Percentiles rank a stretch among this genome's conserved stretches.
These are phyloP conservation scores for Carlito syrichta DNA, from an alignment of 2,113 vertebrate species.

Conservation along the genomic window DNA sequence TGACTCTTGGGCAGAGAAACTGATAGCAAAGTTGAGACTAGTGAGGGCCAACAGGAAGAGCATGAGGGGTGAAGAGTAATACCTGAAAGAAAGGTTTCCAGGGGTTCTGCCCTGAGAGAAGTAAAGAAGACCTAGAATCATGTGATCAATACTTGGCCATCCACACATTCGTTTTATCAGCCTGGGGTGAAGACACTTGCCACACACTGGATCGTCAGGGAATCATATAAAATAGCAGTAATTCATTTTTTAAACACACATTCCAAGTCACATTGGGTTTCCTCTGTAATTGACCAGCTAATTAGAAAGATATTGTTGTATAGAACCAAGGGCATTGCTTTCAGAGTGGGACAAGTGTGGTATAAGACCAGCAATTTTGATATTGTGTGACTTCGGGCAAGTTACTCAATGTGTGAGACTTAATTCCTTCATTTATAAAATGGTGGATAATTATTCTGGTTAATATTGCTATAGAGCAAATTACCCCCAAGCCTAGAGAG, in stretches of 20 bases:
- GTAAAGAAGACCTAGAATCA: background rate
- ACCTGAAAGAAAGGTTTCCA: background rate
- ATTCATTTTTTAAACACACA: background rate
- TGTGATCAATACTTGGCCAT: background rate
- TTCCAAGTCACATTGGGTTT: constrained; percentile 12
- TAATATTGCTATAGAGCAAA: background rate
- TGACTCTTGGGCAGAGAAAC: background rate
- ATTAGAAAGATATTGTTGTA: background rate
- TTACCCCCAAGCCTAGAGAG: background rate
- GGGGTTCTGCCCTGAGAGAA: background rate
- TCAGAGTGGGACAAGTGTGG: background rate
- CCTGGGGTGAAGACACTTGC: background rate
- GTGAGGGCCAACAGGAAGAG: background rate
- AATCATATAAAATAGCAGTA: background rate
- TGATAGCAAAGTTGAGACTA: background rate
- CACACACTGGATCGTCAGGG: background rate
- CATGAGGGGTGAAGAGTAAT: background rate
- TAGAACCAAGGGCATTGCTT: background rate
- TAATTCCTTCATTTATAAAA: background rate
- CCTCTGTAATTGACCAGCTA: background rate
- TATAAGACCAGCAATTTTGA: background rate
- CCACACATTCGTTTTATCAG: background rate
- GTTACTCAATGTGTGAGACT: background rate
- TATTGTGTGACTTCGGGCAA: background rate
- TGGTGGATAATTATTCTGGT: background rate